Percentiles rank a stretch among this genome's conserved stretches.
Conservation (phyloP, 2,888 invertebrate species). For the Coleophora flavipennella region DNA sequence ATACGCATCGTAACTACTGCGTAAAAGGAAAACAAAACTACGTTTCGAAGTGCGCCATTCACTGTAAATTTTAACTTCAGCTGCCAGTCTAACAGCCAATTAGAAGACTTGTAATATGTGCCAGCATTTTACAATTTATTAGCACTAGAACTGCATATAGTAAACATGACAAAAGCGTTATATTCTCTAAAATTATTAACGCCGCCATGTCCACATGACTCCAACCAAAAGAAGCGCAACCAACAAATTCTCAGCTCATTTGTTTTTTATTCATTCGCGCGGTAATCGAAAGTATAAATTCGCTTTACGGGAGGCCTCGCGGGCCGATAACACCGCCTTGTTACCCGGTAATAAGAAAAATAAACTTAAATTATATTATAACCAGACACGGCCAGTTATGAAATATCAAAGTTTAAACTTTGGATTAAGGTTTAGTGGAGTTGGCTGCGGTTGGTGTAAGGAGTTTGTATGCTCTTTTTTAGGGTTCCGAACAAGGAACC, state of each 20-base stretch:
- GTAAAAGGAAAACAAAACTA: too few species aligned
- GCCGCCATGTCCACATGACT: constrained; percentile 27
- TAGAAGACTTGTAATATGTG: too few species aligned
- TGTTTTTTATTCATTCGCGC: constrained; percentile 68
- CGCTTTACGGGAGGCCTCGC: constrained; percentile 48
- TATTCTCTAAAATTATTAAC: too few species aligned
- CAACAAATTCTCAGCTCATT: constrained; percentile 69
- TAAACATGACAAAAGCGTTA: too few species aligned
- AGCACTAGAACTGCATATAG: too few species aligned
- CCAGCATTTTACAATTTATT: too few species aligned
- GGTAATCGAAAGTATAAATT: constrained; percentile 72
- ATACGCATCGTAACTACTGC: too few species aligned
- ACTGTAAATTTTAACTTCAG: too few species aligned
- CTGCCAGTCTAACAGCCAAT: too few species aligned
- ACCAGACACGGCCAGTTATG: constrained; percentile 36
- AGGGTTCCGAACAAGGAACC: not conserved
- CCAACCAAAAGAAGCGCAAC: constrained; percentile 35
- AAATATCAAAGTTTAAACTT: constrained; percentile 52
- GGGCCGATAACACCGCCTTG: constrained; percentile 57
- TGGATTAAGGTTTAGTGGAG: constrained; percentile 15
- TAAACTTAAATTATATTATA: constrained; percentile 57
- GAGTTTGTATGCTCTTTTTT: not conserved
- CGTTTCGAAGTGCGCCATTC: too few species aligned
- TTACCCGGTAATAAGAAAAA: constrained; percentile 66
- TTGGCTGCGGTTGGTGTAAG: not conserved